A percentile compares a stretch with the other conserved stretches of the same genome.
Conservation (phyloP, 2,888 invertebrate genomes). For the Cerceris rybyensis region DNA sequence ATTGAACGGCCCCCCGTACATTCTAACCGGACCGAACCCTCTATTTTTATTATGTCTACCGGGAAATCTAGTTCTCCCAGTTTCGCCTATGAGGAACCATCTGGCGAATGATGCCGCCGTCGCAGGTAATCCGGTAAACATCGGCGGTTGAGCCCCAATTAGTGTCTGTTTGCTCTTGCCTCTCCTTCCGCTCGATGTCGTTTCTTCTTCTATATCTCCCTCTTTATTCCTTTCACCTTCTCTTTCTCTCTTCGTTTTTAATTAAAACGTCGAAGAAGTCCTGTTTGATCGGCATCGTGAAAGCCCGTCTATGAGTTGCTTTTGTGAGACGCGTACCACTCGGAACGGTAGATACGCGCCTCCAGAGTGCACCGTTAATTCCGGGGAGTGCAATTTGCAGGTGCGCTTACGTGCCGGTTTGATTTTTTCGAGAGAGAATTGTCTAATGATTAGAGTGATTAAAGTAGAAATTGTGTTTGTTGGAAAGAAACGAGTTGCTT, state of each 20-base stretch:
- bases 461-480: too few relatives aligned
- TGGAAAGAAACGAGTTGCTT: too few relatives aligned
- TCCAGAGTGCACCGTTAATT: background rate
- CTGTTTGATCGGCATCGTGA: conserved; percentile 34
- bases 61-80: conserved; percentile 75
- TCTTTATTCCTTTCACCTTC: too few relatives aligned
- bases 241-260: conserved; percentile 44
- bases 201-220: conserved; percentile 24
- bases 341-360: background rate
- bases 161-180: conserved; percentile 70
- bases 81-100: conserved; percentile 63
- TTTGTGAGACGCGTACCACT: conserved; percentile 21
- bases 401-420: too few relatives aligned
- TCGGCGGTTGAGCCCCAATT: conserved; percentile 72
- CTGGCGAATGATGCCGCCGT: conserved; percentile 63
- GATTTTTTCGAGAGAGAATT: too few relatives aligned
- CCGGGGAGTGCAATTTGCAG: background rate
- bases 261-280: conserved; percentile 58
- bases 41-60: conserved; percentile 77
- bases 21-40: conserved; percentile 38
- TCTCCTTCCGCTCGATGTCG: conserved; percentile 52
- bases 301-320: conserved; percentile 15
- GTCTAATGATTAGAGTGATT: too few relatives aligned
- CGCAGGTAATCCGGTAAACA: conserved; percentile 69
- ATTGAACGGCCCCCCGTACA: conserved; percentile 62